Percentiles rank a stretch among this genome's conserved stretches.
Conservation (phyloP, 1,140 invertebrate species). For the Portunus trituberculatus region DNA sequence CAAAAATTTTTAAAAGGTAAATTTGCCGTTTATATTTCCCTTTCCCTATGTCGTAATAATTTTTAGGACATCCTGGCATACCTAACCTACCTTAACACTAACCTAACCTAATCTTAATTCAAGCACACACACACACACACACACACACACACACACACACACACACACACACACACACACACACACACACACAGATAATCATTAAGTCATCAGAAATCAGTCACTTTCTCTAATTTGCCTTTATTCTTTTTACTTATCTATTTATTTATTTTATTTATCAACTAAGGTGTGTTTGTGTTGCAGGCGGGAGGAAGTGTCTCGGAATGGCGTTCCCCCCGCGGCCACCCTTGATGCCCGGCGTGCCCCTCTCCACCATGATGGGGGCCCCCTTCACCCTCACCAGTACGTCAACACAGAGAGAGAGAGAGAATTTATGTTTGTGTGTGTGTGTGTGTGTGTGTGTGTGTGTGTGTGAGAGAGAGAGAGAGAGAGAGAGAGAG, state of each 20-base stretch:
- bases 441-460: background rate
- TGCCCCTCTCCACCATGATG: slow-evolving; percentile 73
- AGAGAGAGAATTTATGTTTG: background rate
- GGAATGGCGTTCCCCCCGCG: slow-evolving; percentile 72
- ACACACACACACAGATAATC: background rate
- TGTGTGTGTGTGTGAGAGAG: background rate
- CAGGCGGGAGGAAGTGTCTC: background rate
- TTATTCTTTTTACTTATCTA: background rate
- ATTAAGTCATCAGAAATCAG: background rate
- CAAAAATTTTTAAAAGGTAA: background rate
- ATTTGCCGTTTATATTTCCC: no score
- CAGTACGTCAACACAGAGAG: slow-evolving; percentile 39
- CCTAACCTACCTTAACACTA: background rate
- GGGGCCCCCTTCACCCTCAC: slow-evolving; percentile 70
- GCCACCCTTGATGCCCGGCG: slow-evolving; percentile 73
- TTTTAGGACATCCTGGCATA: no score
- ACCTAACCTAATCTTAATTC: background rate
- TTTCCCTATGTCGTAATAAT: no score
- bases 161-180: background rate
- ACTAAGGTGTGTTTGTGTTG: background rate
- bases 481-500: no score
- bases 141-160: background rate
- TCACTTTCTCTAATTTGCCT: background rate
- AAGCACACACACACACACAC: background rate
- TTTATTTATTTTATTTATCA: background rate